These are phyloP conservation scores for Coregonus ussuriensis DNA, from an alignment of 2,797 vertebrate genomes.

Conservation along the genomic window DNA sequence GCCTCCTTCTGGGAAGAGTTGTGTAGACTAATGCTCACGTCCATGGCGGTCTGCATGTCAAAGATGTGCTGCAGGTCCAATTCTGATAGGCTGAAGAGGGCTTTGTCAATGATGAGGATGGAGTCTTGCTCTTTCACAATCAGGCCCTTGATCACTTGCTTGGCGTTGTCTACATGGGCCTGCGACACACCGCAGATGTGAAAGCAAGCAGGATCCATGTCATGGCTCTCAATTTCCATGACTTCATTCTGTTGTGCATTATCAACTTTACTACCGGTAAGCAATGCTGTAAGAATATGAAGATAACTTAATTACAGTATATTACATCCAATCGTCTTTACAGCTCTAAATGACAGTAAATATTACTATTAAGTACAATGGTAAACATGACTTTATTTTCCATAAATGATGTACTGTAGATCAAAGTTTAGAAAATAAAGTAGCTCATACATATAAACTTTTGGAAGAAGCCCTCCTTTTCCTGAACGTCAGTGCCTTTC, in stretches of 20 bases:
- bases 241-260: slow-evolving; percentile 38
- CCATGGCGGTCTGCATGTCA: slow-evolving; percentile 72
- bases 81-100: slow-evolving; percentile 68
- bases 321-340: no score
- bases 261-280: background rate
- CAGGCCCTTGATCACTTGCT: slow-evolving; percentile 67
- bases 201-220: slow-evolving; percentile 64
- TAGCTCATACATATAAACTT: slow-evolving; percentile 68
- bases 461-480: background rate
- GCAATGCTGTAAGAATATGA: slow-evolving; percentile 44
- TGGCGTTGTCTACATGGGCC: slow-evolving; percentile 54
- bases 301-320: no score
- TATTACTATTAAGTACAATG: no score
- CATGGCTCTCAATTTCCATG: slow-evolving; percentile 46
- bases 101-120: slow-evolving; percentile 55
- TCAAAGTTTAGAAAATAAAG: background rate
- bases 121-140: slow-evolving; percentile 56
- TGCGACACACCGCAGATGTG: slow-evolving; percentile 80
- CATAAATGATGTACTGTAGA: background rate
- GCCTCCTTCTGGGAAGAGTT: slow-evolving; percentile 29
- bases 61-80: slow-evolving; percentile 62
- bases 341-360: no score
- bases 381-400: no score
- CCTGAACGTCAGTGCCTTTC: slow-evolving; percentile 40
- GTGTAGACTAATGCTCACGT: slow-evolving; percentile 64